Evolutionary conservation across 2,113 vertebrate genomes (phyloP).

Genomic region (Ondatra zibethicus): DNA sequence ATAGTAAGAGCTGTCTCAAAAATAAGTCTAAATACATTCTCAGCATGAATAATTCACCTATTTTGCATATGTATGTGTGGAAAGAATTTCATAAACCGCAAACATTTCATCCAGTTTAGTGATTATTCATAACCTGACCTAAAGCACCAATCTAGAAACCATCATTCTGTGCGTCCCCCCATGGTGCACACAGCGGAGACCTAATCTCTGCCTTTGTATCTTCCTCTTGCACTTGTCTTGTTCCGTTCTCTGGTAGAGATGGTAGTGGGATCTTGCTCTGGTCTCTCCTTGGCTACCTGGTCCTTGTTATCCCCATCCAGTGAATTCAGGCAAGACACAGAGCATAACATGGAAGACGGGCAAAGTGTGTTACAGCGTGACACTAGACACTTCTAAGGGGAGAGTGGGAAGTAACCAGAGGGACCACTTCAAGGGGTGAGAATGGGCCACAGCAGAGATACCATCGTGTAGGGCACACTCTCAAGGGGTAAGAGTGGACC

Average conservation of each 20-base stretch:
- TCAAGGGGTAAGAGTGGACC: background rate
- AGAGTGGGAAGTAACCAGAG: background rate
- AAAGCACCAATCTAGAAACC: background rate
- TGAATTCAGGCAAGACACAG: background rate
- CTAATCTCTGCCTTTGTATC: too few species aligned
- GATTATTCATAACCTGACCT: background rate
- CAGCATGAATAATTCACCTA: background rate
- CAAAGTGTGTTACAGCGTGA: too few species aligned
- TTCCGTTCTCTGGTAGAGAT: background rate
- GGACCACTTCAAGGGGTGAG: background rate
- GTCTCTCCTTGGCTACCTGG: background rate
- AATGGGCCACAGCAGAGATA: background rate
- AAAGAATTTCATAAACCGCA: conserved; percentile 33
- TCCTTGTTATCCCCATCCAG: background rate
- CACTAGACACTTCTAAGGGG: background rate
- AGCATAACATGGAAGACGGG: background rate
- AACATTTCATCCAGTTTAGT: background rate
- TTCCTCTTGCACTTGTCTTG: background rate
- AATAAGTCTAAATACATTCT: background rate
- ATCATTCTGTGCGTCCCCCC: background rate
- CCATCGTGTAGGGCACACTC: background rate
- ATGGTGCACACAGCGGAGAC: background rate
- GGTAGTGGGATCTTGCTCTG: background rate
- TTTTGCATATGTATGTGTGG: background rate
- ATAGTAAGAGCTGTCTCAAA: background rate